These are phyloP conservation scores for Augiades crinisus DNA, from an alignment of 2,888 invertebrate species.

Conservation along the genomic window DNA sequence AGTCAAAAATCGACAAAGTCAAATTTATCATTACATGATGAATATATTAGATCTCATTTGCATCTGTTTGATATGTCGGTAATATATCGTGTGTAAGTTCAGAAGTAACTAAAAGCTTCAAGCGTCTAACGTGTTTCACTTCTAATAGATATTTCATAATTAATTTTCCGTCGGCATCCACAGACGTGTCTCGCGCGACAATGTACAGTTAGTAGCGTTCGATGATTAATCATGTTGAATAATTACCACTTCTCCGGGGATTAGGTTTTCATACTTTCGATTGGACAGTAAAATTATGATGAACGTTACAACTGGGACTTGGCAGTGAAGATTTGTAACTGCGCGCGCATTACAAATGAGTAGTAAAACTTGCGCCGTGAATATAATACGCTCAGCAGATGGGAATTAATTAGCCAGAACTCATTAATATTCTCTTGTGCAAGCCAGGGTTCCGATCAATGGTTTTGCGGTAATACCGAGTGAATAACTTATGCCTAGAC, in stretches of 20 bases:
- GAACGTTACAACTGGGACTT: conserved; percentile 11
- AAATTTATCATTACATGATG: too few species aligned
- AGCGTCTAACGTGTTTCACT: too few species aligned
- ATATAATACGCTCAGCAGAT: conserved; percentile 19
- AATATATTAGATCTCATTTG: too few species aligned
- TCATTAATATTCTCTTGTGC: conserved; percentile 24
- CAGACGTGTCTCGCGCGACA: conserved; percentile 2
- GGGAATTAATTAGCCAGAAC: conserved; percentile 24
- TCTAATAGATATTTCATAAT: conserved; percentile 13
- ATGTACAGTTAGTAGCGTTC: neutral
- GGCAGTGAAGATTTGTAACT: conserved; percentile 1
- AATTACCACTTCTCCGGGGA: conserved; percentile 15
- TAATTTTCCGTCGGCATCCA: conserved; percentile 7
- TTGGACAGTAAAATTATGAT: conserved; percentile 10
- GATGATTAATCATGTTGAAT: conserved; percentile 13
- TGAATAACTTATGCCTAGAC: conserved; percentile 17
- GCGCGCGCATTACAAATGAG: conserved; percentile 13
- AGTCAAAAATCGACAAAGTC: too few species aligned
- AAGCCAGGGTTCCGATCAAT: conserved; percentile 19
- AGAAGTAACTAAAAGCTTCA: too few species aligned
- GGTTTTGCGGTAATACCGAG: conserved; percentile 11
- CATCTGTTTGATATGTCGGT: too few species aligned
- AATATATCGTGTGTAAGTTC: too few species aligned
- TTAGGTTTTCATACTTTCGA: conserved; percentile 22
- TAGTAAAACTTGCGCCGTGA: conserved; percentile 15